Evolutionary conservation across 2,797 vertebrate genomes (phyloP), one percentile per base, ranked within the genome.

Genomic region (Podargus strigoides): DNA sequence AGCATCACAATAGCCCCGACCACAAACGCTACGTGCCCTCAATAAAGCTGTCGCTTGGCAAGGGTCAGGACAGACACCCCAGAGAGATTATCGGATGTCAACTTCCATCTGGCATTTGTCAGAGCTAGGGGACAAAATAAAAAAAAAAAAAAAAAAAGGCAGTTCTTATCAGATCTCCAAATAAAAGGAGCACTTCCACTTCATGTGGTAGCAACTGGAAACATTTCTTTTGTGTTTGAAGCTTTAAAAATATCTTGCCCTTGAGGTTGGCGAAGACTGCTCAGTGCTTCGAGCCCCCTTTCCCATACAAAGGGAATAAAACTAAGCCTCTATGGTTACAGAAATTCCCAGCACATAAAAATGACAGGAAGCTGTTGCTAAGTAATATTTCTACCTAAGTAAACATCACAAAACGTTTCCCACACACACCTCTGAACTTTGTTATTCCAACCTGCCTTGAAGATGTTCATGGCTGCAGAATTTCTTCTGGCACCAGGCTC

Each of bases 281-380:
- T 50, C 32, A 12, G 69, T 0, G 50, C 94, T 70, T 37, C 6
- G 5, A 93, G 87, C 69, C 85, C 92, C 74, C 77, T 87, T 97
- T 97, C 94, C 95, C 96, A 92, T 72, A 36, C 58, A 52, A 75
- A 82, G 81, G 93, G 74, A 84, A 85, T 90, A 93, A 96, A 97
- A 52, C 39, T 9, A 16, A 91, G 87, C 88, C 89, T 32, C 89
- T 32, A 47, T 21, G 80, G 92, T 79, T 75, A 95, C 91, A 96
- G 90, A 96, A 92, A 94, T 97, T 97, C 96, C 95, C 97, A 97
- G 97, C 96, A 95, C 88, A 89, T 55, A 87, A 96, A 96, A 97
- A 94, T 96, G 56, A 83, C 92, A 96, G 96, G 94, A 97, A 97
- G 90, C 85, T 91, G 96, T 97, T 96, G 97, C 96, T 97, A 97